Conservation (phyloP, 2,888 invertebrate genomes). For the Acleris literana region DNA sequence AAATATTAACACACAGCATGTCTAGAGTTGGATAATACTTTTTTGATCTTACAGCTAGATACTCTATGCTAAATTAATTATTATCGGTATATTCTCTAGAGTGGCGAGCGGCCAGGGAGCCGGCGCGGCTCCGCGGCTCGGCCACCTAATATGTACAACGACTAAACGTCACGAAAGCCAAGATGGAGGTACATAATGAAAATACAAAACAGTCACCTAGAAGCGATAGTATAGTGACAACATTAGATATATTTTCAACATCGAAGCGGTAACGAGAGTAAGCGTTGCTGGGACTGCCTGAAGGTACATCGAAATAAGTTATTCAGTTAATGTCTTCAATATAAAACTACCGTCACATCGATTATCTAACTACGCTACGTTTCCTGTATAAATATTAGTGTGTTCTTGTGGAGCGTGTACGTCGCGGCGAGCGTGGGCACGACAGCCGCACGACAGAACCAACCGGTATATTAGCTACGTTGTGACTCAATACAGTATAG, state of each 20-base stretch:
- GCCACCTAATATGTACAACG: constrained; percentile 67
- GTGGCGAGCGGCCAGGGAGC: constrained; percentile 54
- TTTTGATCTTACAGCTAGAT: constrained; percentile 73
- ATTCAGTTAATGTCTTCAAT: constrained; percentile 52
- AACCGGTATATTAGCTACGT: constrained; percentile 52
- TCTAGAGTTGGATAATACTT: constrained; percentile 82
- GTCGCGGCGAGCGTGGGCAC: constrained; percentile 32
- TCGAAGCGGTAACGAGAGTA: constrained; percentile 70
- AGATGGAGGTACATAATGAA: constrained; percentile 57
- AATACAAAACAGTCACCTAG: constrained; percentile 63
- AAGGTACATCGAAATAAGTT: constrained; percentile 48
- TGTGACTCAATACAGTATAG: constrained; percentile 58
- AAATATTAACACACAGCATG: constrained; percentile 76
- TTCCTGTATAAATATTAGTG: constrained; percentile 52
- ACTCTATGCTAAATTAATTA: constrained; percentile 77
- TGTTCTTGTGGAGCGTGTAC: constrained; percentile 50
- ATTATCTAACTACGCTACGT: constrained; percentile 68
- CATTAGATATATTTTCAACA: constrained; percentile 62
- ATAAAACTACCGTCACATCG: constrained; percentile 74
- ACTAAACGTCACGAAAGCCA: constrained; percentile 67
- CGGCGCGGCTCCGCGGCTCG: constrained; percentile 4
- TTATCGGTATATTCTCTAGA: constrained; percentile 75
- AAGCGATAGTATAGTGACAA: constrained; percentile 74
- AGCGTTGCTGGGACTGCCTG: constrained; percentile 61
- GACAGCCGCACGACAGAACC: constrained; percentile 51